Conservation (phyloP, 2,888 invertebrate genomes). For the Noctua janthina region DNA sequence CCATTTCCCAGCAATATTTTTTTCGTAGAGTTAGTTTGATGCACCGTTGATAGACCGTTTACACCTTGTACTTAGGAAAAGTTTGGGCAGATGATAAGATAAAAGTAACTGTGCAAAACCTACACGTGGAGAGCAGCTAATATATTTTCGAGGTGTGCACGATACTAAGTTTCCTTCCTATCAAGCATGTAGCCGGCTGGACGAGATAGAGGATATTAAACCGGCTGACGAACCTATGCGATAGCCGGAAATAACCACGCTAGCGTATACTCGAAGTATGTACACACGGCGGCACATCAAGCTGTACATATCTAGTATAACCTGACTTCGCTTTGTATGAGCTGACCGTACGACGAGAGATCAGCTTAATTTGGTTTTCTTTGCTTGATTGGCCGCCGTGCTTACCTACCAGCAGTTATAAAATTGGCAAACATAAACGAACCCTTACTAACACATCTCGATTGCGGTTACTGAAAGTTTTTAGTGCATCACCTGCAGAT, state of each 20-base stretch:
- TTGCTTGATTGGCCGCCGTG: too few species aligned
- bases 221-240: neutral
- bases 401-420: too few species aligned
- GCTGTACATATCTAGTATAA: too few species aligned
- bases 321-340: too few species aligned
- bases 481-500: too few species aligned
- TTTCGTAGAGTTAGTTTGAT: too few species aligned
- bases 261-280: neutral
- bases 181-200: neutral
- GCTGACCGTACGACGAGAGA: too few species aligned
- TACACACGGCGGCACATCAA: too few species aligned
- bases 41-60: too few species aligned
- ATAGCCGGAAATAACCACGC: conserved; percentile 3
- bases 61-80: neutral
- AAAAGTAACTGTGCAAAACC: neutral
- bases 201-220: conserved; percentile 12
- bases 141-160: neutral
- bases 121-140: neutral
- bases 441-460: neutral
- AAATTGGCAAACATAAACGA: neutral
- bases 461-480: neutral
- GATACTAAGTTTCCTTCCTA: neutral
- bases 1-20: too few species aligned
- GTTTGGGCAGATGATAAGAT: neutral
- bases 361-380: too few species aligned